Base-by-base conservation (phyloP, 2,888 invertebrate species). In the Philhelius pedissequus region DNA sequence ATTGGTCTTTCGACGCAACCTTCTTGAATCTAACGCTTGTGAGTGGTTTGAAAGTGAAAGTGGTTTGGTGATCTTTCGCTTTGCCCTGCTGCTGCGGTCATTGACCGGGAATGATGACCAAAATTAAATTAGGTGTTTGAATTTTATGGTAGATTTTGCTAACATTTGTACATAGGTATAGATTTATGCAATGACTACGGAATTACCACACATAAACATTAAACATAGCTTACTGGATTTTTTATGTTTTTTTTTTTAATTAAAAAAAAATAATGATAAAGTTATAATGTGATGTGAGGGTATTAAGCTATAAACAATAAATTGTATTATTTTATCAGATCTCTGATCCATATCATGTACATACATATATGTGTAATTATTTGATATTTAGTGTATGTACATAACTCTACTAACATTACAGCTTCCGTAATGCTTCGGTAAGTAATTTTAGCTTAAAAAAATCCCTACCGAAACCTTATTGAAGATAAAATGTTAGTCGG, bases 31-130 rank as follows among this genome's bases (percentile, higher is more conserved):
- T 32, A 54, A 20, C 43, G 62, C 5, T 60, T 60, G 50, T 32
- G 13, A 48, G 35, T 66, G 45, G 27, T 22, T 13, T 2, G 62
- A 62, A 60, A 77, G 77, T 77, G 70, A 77, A 77, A 70, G 62
- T 70, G n/a, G 35, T 48, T 32, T 32, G 13, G 27, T 27, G 27
- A 62, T 60, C 20, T 35, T 56, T 32, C 25, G 58, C 22, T 58
- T n/a, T n/a, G 35, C 9, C 22, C 18, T 60, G 40, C 6, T 11
- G 25, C 25, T 62, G 15, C 8, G 43, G 62, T 62, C 62, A 43
- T 62, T 62, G 62, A 43, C 62, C 62, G 43, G 43, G n/a, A 40
- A 40, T 25, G 25, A 25, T 25, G 5, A 25, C 25, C 5, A n/a
- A n/a, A n/a, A n/a, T n/a, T n/a, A n/a, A n/a, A n/a, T n/a, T 20